Evolutionary conservation across 2,113 vertebrate species (phyloP).

Genomic region (Chloroceryle aenea): DNA sequence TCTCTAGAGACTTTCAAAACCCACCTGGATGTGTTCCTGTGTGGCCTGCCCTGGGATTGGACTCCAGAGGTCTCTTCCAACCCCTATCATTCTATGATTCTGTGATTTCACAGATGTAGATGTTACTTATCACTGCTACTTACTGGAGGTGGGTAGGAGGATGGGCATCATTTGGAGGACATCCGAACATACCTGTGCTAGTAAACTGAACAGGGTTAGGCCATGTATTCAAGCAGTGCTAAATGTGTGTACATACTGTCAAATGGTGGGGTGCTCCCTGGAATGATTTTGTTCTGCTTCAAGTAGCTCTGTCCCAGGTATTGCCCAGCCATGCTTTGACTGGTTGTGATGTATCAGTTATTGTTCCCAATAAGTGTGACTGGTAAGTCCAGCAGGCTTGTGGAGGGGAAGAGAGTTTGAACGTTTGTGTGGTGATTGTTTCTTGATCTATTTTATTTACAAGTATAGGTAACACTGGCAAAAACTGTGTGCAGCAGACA

Average conservation of each 20-base stretch:
- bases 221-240: not conserved
- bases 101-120: not conserved
- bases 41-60: no score
- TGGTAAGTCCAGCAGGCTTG: not conserved
- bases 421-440: not conserved
- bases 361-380: not conserved
- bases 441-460: not conserved
- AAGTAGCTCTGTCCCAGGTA: not conserved
- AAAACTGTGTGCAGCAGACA: not conserved
- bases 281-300: not conserved
- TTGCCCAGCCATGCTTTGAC: not conserved
- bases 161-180: not conserved
- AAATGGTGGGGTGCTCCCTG: no score
- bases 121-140: not conserved
- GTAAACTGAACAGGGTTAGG: not conserved
- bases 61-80: no score
- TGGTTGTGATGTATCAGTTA: not conserved
- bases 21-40: no score
- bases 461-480: not conserved
- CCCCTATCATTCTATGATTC: no score
- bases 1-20: no score
- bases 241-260: not conserved
- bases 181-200: not conserved
- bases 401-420: not conserved
- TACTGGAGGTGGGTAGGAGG: rapidly evolving